phyloP scores from a whole-genome alignment of 2,797 vertebrate species.

The Acestrorhynchus altus region DNA sequence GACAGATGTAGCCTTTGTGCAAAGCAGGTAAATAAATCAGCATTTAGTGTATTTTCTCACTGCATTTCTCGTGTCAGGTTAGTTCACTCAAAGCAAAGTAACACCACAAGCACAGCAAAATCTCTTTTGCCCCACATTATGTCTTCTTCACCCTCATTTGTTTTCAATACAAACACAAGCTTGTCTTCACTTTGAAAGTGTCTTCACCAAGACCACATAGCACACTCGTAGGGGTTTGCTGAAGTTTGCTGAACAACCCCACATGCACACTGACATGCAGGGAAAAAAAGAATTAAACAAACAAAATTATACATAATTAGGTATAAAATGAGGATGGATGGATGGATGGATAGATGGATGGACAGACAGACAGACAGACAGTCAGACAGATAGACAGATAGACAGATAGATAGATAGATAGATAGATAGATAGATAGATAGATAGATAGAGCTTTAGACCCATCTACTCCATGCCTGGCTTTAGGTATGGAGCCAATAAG shows the following conservation, averaged over 20 bases:
- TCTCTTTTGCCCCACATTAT: background rate
- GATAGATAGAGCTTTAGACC: too few relatives aligned
- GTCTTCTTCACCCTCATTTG: background rate
- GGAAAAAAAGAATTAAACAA: too few relatives aligned
- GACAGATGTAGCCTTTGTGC: conserved; percentile 1
- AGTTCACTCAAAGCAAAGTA: background rate
- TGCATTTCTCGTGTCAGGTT: background rate
- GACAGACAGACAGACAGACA: too few relatives aligned
- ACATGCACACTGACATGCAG: background rate
- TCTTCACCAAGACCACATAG: background rate
- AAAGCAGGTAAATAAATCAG: conserved; percentile 11
- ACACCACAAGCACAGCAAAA: conserved; percentile 6
- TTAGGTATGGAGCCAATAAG: too few relatives aligned
- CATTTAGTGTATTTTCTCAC: background rate
- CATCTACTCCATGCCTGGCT: too few relatives aligned
- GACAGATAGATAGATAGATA: too few relatives aligned
- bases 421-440: too few relatives aligned
- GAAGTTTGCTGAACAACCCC: background rate
- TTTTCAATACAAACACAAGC: background rate
- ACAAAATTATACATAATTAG: too few relatives aligned
- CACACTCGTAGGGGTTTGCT: background rate
- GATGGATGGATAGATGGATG: too few relatives aligned
- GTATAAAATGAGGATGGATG: too few relatives aligned
- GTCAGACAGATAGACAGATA: too few relatives aligned
- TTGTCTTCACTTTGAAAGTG: background rate